Evolutionary conservation across 2,797 vertebrate genomes (phyloP).

Genomic region (Mallotus villosus): DNA sequence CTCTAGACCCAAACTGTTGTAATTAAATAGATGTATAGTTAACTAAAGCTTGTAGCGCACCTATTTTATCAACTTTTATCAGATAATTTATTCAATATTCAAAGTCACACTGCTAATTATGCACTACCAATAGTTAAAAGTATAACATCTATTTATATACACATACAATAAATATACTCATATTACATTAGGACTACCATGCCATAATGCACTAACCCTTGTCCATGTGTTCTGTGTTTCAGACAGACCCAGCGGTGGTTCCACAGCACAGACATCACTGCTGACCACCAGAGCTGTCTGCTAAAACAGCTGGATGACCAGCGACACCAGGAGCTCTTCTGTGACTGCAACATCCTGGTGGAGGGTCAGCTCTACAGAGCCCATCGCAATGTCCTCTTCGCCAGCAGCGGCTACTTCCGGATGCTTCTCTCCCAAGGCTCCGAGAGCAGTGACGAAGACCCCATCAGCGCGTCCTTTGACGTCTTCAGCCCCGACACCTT

Average conservation of each 20-base stretch:
- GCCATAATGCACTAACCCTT: not conserved
- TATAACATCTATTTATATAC: too few relatives aligned
- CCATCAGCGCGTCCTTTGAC: slow-evolving; percentile 89
- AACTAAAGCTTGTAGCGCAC: too few relatives aligned
- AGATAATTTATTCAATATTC: too few relatives aligned
- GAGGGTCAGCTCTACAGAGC: slow-evolving; percentile 94
- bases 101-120: too few relatives aligned
- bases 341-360: slow-evolving; percentile 92
- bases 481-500: slow-evolving; percentile 92
- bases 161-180: not conserved
- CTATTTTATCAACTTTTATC: too few relatives aligned
- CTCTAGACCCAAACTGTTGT: not conserved
- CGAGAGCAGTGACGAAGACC: slow-evolving; percentile 71
- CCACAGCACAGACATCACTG: slow-evolving; percentile 88
- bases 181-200: not conserved
- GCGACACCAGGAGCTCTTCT: slow-evolving; percentile 91
- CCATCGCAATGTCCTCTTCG: slow-evolving; percentile 93
- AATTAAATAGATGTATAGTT: too few relatives aligned
- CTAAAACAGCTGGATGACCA: slow-evolving; percentile 93
- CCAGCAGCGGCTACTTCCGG: slow-evolving; percentile 96
- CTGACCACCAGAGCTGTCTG: slow-evolving; percentile 87
- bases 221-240: slow-evolving; percentile 49
- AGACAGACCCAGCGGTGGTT: slow-evolving; percentile 78
- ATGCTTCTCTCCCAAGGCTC: slow-evolving; percentile 91
- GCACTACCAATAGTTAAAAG: too few relatives aligned